Conservation (phyloP, 2,797 vertebrate species). For the Odontamblyopus lacepedii region DNA sequence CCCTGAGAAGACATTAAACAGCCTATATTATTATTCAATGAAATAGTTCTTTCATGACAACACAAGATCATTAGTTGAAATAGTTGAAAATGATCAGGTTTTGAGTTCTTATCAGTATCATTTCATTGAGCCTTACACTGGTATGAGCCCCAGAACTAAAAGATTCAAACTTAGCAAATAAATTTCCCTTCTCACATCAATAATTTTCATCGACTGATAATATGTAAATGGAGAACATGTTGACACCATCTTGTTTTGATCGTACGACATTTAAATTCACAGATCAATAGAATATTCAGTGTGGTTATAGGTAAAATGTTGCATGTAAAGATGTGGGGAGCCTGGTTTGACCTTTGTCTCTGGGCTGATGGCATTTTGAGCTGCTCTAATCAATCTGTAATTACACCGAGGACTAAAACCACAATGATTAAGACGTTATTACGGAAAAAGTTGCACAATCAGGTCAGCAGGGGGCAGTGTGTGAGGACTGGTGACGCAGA, state of each 20-base stretch:
- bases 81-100: no score
- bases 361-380: slow-evolving; percentile 20
- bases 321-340: not conserved
- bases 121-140: no score
- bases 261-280: not conserved
- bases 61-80: no score
- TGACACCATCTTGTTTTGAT: not conserved
- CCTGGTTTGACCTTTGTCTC: not conserved
- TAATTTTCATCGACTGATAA: not conserved
- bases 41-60: no score
- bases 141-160: not conserved
- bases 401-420: slow-evolving; percentile 32
- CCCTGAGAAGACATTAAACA: no score
- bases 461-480: not conserved
- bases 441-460: slow-evolving; percentile 38
- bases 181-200: not conserved
- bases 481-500: slow-evolving; percentile 15
- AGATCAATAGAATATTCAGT: not conserved
- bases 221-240: not conserved
- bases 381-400: slow-evolving; percentile 59
- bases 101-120: no score
- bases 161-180: not conserved
- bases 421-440: slow-evolving; percentile 43
- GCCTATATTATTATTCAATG: no score
- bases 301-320: not conserved